Evolutionary conservation across 1,140 invertebrate genomes (phyloP), one percentile per base, ranked within the genome.

Genomic region (Micrasema minimum): DNA sequence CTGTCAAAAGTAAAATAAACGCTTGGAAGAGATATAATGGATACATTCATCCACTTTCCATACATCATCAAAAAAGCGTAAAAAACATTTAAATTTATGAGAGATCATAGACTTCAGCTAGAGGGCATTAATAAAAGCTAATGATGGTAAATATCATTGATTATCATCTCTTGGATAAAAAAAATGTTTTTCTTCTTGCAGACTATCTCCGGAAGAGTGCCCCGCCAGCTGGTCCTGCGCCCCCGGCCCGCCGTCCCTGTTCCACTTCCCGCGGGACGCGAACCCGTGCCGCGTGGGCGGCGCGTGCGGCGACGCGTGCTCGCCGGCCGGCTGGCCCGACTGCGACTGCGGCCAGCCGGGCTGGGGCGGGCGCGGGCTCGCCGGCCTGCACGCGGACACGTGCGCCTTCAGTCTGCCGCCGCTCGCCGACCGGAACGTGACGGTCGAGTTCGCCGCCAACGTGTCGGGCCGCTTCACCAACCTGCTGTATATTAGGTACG

Each of bases 351-450:
- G 18, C 43, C 26, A 35, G 26, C 9, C n/a, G 2, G 62, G 37
- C 5, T 45, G 43, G 9, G 16, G 37, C 46, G 26, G 46, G 9
- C 18, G n/a, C 9, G 46, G 11, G 18, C 45, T 2, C 20, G 45
- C 45, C 20, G n/a, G 12, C 43, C 46, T 10, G 59, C 48, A 50
- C 46, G 37, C 75, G 14, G 78, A 78, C 16, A 67, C 77, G 14
- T 67, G 72, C 23, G 20, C 70, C 2, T 78, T 78, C 51, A 53
- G 77, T 11, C 59, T 82, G 20, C 77, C 76, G 16, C 79, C 80
- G 6, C 76, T 74, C 62, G 73, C 71, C 26, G 78, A 81, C 69
- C 71, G 75, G 31, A 76, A 76, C 23, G 48, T 76, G 2, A 72
- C 62, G 0, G 26, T 79, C 0, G 67, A 61, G 5, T 79, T 78